Conservation (phyloP, 2,888 invertebrate genomes). For the Philereme transversata region DNA sequence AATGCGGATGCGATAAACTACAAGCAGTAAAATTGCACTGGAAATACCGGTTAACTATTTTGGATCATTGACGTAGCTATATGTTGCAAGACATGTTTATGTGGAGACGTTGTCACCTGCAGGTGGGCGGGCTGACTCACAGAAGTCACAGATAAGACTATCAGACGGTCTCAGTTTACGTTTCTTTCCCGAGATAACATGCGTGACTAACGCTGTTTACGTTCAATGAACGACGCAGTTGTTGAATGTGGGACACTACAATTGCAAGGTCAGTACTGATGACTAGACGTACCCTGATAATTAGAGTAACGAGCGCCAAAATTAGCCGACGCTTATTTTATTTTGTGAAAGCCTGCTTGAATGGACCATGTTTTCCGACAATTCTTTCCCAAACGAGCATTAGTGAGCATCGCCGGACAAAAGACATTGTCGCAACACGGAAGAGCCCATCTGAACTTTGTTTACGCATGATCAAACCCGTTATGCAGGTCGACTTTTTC, state of each 20-base stretch:
- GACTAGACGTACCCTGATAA: constrained; percentile 33
- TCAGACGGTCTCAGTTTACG: constrained; percentile 40
- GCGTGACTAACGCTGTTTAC: constrained; percentile 50
- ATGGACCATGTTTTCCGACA: constrained; percentile 1
- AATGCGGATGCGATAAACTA: constrained; percentile 24
- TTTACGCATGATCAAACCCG: constrained; percentile 1
- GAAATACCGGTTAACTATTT: constrained; percentile 13
- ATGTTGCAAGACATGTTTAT: constrained; percentile 31
- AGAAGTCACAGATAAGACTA: constrained; percentile 58
- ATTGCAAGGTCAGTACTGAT: constrained; percentile 50
- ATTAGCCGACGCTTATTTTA: constrained; percentile 22
- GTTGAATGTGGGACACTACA: constrained; percentile 49
- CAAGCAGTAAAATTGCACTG: constrained; percentile 21
- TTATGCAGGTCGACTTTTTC: constrained; percentile 20
- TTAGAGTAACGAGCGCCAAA: constrained; percentile 29
- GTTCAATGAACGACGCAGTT: constrained; percentile 42
- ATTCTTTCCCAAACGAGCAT: not conserved
- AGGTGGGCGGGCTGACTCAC: constrained; percentile 58
- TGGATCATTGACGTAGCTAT: constrained; percentile 16
- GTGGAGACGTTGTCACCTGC: constrained; percentile 39
- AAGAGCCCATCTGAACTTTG: constrained; percentile 3
- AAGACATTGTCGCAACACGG: constrained; percentile 1
- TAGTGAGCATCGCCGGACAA: too few species aligned
- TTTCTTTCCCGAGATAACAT: constrained; percentile 43
- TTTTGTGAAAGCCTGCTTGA: constrained; percentile 9